Conservation (phyloP, 2,113 vertebrate genomes). For the Percina caprodes region DNA sequence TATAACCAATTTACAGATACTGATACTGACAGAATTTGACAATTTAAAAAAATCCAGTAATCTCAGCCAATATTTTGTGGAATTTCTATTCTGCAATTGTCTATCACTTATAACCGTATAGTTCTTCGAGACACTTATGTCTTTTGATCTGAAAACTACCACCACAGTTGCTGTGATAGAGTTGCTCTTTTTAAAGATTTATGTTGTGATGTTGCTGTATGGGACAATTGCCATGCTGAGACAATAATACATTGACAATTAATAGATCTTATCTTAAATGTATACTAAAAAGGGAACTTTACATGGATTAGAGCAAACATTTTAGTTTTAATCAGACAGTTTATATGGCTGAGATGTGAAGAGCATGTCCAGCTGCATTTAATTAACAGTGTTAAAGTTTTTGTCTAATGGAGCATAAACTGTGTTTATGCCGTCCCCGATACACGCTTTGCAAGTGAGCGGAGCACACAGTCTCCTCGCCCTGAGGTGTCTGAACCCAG, state of each 20-base stretch:
- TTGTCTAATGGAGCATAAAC: constrained; percentile 41
- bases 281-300: neutral
- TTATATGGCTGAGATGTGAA: constrained; percentile 38
- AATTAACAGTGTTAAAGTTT: constrained; percentile 71
- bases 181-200: neutral
- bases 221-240: constrained; percentile 1
- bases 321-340: constrained; percentile 10
- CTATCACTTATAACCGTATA: neutral
- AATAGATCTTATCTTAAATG: neutral
- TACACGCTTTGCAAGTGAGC: constrained; percentile 19
- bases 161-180: neutral
- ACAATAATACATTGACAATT: constrained; percentile 8
- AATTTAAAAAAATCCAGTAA: neutral
- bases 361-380: constrained; percentile 41
- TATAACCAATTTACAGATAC: neutral
- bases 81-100: neutral
- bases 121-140: neutral
- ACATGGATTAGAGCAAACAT: neutral
- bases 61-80: neutral
- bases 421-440: constrained; percentile 56
- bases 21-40: neutral
- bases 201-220: neutral
- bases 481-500: constrained; percentile 51
- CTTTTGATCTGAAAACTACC: neutral
- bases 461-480: constrained; percentile 22